Evolutionary conservation across 2,888 invertebrate species (phyloP).

Genomic region (Scaptomyza caliginosa): DNA sequence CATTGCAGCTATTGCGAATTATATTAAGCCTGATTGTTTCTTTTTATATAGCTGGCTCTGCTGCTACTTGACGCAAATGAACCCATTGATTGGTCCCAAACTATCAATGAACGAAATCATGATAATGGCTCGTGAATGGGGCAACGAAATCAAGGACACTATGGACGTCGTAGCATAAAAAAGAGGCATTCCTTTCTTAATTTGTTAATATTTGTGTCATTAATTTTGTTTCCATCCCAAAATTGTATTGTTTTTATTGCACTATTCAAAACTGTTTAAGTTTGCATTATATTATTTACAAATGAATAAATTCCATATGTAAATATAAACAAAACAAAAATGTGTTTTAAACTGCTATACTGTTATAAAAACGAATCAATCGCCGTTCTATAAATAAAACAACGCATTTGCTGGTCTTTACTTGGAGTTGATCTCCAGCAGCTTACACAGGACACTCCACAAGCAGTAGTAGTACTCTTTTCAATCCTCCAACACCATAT

Average conservation of each 20-base stretch:
- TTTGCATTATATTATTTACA: constrained; percentile 39
- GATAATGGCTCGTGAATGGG: constrained; percentile 83
- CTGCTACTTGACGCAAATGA: constrained; percentile 83
- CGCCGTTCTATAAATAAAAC: too few species aligned
- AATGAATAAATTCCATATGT: constrained; percentile 47
- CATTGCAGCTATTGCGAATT: neutral
- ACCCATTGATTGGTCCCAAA: constrained; percentile 82
- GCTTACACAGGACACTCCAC: too few species aligned
- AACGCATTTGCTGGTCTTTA: too few species aligned
- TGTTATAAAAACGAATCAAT: too few species aligned
- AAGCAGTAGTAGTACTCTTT: too few species aligned
- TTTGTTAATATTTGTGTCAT: constrained; percentile 54
- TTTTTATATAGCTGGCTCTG: constrained; percentile 79
- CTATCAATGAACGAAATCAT: constrained; percentile 81
- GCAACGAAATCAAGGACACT: constrained; percentile 74
- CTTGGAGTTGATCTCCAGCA: too few species aligned
- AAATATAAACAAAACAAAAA: constrained; percentile 10
- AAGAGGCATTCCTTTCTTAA: constrained; percentile 23
- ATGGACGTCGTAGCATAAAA: constrained; percentile 61
- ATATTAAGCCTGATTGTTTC: constrained; percentile 19
- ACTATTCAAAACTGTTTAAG: constrained; percentile 35
- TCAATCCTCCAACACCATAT: too few species aligned
- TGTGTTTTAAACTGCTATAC: too few species aligned
- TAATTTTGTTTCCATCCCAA: constrained; percentile 29
- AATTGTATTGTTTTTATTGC: constrained; percentile 23